A percentile compares a stretch with the other conserved stretches of the same genome.
phyloP scores from a whole-genome alignment of 2,113 vertebrate species.

The Pipra filicauda region DNA sequence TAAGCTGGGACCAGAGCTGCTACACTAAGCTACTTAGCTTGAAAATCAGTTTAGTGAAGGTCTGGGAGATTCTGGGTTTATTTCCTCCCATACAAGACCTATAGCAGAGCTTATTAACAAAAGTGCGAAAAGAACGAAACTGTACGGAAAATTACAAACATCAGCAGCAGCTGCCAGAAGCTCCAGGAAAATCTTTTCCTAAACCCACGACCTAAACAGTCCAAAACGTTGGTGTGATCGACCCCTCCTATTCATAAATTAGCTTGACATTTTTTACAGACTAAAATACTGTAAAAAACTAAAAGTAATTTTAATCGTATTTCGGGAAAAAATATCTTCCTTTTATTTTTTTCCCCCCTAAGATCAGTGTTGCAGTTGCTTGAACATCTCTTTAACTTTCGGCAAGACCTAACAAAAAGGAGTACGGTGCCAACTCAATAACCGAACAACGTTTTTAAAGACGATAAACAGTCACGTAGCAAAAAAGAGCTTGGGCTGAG shows the following conservation, averaged over 20 bases:
- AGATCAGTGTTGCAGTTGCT: neutral
- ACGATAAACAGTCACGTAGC: neutral
- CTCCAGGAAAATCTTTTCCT: neutral
- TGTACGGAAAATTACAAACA: constrained; percentile 39
- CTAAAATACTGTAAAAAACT: neutral
- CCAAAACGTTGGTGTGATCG: neutral
- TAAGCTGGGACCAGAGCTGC: constrained; percentile 50
- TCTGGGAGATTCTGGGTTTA: constrained; percentile 36
- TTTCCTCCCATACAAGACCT: constrained; percentile 1
- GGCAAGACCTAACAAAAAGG: neutral
- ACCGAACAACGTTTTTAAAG: neutral
- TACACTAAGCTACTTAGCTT: constrained; percentile 63
- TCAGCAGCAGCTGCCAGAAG: constrained; percentile 8
- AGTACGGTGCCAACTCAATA: neutral
- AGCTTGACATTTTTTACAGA: neutral
- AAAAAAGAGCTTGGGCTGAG: neutral
- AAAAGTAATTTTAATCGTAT: neutral
- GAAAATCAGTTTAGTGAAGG: constrained; percentile 62
- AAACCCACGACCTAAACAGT: neutral
- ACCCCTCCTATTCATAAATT: neutral
- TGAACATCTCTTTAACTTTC: constrained; percentile 17
- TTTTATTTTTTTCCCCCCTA: rapidly evolving
- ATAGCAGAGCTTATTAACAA: constrained; percentile 19
- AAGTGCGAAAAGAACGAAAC: constrained; percentile 47
- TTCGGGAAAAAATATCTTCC: rapidly evolving